These are phyloP conservation scores for Siderastrea siderea DNA, from an alignment of 92 coral and sea anemone genomes.

Conservation along the genomic window DNA sequence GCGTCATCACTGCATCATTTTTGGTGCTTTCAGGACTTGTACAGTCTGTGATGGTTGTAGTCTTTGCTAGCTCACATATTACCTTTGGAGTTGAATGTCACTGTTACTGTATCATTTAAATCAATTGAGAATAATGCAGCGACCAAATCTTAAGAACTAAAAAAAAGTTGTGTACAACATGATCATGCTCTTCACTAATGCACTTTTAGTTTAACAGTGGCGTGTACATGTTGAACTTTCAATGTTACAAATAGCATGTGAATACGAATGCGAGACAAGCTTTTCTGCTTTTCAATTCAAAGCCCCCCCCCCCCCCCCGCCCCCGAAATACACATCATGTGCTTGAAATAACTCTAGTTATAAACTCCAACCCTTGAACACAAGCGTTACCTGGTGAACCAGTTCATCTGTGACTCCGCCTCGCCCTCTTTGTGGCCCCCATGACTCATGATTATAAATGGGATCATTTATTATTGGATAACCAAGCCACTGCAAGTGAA, in stretches of 20 bases:
- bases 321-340: too few species aligned
- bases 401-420: constrained; percentile 93
- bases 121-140: too few species aligned
- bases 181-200: too few species aligned
- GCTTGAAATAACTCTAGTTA: neutral
- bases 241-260: too few species aligned
- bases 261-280: too few species aligned
- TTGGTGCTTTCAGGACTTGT: neutral
- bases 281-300: too few species aligned
- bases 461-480: constrained; percentile 98
- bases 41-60: constrained; percentile 58
- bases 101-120: too few species aligned
- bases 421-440: constrained; percentile 92
- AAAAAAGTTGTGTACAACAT: too few species aligned
- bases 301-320: too few species aligned
- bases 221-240: too few species aligned
- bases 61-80: constrained; percentile 62
- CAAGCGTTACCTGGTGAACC: constrained; percentile 75
- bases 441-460: constrained; percentile 90
- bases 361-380: neutral
- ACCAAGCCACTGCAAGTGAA: constrained; percentile 99
- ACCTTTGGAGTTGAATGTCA: constrained; percentile 41
- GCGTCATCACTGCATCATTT: neutral
- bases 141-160: too few species aligned
- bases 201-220: too few species aligned